Evolutionary conservation across 2,797 vertebrate species (phyloP), one percentile per base, ranked within the genome.

Genomic region (Tamandua tetradactyla): DNA sequence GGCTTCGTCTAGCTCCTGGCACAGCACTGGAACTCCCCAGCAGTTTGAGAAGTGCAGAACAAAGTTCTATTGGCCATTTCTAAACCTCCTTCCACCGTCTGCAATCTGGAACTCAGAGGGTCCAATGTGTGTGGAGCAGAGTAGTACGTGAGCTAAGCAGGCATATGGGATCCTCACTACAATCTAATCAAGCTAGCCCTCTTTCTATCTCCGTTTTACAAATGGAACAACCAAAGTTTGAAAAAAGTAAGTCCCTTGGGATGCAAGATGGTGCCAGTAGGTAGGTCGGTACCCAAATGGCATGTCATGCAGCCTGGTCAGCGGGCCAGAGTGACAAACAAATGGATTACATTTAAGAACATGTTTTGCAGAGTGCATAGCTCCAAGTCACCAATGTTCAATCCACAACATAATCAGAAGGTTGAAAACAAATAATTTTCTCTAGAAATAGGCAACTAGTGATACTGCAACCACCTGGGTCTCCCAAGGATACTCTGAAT

Each of bases 351-450:
- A 20, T 55, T 55, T 55, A 55, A 55, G 20, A 55, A 55, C 18
- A 20, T 55, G 20, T 55, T 55, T 55, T 55, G 7, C 3, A 20
- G 55, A 20, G 55, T 22, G 22, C 55, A 22, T 22, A 20, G 18
- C 18, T 20, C 55, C 55, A 55, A 55, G 55, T 20, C 15, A 20
- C 7, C 52, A 20, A 22, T 81, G 23, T 52, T 61, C 47, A 47
- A 13, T 27, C 23, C 7, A 25, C 9, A 61, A 85, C 61, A 37
- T 64, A 57, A 25, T 35, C 13, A 0, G 44, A 87, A 55, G 6
- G 5, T 64, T 42, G 14, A 94, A 84, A 37, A 71, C 64, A 88
- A 87, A 32, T 66, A 40, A 27, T 80, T 84, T 55, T 79, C 11
- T 66, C 49, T 11, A 64, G 55, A 95, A 90, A 86, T 30, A 57